Base-by-base conservation (phyloP, 2,113 vertebrate genomes). In the Engraulis encrasicolus region DNA sequence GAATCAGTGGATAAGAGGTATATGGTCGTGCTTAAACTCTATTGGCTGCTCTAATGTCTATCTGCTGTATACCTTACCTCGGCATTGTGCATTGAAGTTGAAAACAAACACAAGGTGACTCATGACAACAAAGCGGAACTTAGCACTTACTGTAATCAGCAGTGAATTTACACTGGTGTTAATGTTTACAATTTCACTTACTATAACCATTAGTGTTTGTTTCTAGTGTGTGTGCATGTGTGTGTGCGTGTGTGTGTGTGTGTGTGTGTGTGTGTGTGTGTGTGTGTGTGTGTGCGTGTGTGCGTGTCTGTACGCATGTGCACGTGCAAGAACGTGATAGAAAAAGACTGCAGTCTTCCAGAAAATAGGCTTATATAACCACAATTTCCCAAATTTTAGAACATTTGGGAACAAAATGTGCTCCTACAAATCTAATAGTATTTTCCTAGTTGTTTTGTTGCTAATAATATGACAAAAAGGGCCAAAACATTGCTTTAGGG, bases 201-300 rank as follows among this genome's bases (percentile, higher is more conserved):
- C 1, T 1, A 1, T 66, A 11, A 7, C n/a, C 14, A 11, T 66
- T n/a, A 27, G 58, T 66, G 58, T 66, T 11, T 66, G 27, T 27
- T 6, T 66, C n/a, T 66, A 23, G 54, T 58, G 19, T 58, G 54
- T 23, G 19, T 58, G 54, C 23, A n/a, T 58, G 54, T 58, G 0
- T 58, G 52, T 58, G 52, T 58, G 18, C n/a, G 52, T n/a, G 52
- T n/a, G 52, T 58, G 52, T n/a, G 52, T 58, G 52, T n/a, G 52
- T 58, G 18, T 58, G 52, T 58, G 52, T 58, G 52, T 9, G 58
- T 1, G 58, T 9, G 58, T 11, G 58, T 1, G 58, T 11, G 58
- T 11, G 6, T 0, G 20, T 27, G 58, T 27, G 58, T 27, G 58
- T 27, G 23, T 61, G 58, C 31, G 58, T 31, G 58, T 31, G n/a